Conservation (phyloP, 1,140 invertebrate genomes). For the Hypsibius dujardini region DNA sequence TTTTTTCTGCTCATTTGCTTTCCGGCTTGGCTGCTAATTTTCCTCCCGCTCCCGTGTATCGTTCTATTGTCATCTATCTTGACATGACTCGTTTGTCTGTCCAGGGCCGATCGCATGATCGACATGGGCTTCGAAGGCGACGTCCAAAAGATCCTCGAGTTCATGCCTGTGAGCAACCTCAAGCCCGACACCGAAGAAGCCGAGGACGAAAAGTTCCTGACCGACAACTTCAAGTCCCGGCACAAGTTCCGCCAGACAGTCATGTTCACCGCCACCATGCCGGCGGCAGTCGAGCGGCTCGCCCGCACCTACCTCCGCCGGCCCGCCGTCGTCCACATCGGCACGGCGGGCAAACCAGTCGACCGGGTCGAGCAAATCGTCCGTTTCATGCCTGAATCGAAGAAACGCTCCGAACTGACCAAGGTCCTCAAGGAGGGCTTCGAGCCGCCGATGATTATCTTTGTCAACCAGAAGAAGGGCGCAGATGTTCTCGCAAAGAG, state of each 20-base stretch:
- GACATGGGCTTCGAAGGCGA: conserved; percentile 98
- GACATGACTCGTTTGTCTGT: too few relatives aligned
- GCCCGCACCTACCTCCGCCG: conserved; percentile 82
- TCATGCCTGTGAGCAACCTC: conserved; percentile 93
- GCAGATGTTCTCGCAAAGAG: conserved; percentile 92
- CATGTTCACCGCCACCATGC: conserved; percentile 99
- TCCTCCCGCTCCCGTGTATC: too few relatives aligned
- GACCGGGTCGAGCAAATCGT: conserved; percentile 96
- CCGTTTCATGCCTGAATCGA: conserved; percentile 77
- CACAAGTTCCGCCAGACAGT: conserved; percentile 97
- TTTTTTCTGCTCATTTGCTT: too few relatives aligned
- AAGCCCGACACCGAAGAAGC: conserved; percentile 97
- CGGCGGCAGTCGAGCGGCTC: conserved; percentile 82
- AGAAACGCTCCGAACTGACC: conserved; percentile 53
- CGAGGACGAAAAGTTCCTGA: conserved; percentile 74
- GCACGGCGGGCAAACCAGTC: conserved; percentile 90
- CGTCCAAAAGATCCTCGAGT: conserved; percentile 93
- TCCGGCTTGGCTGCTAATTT: too few relatives aligned
- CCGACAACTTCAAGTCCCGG: conserved; percentile 87
- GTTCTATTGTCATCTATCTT: too few relatives aligned
- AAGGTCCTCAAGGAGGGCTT: conserved; percentile 55
- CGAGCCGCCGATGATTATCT: conserved; percentile 88
- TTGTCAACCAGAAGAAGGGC: conserved; percentile 99
- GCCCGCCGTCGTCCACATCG: conserved; percentile 94
- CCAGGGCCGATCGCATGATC: conserved; percentile 83